Percentiles rank a stretch among this genome's conserved stretches.
These are phyloP conservation scores for Stichodactyla helianthus DNA, from an alignment of 64 coral and sea anemone species.

Conservation along the genomic window DNA sequence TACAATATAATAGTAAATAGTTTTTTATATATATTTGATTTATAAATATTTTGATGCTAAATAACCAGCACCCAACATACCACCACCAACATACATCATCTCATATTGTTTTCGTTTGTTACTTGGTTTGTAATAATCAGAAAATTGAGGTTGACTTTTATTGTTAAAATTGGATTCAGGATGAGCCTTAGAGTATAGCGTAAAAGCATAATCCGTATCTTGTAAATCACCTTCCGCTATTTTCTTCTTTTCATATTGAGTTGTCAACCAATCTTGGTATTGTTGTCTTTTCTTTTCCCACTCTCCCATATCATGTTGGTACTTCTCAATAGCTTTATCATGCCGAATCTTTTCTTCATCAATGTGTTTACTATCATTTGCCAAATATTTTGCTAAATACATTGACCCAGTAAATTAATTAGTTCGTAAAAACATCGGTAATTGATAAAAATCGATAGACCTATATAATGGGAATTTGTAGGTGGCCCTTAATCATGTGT, in stretches of 20 bases:
- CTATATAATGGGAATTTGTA: too few species aligned
- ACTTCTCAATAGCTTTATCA: not conserved
- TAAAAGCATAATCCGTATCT: not conserved
- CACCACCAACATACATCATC: not conserved
- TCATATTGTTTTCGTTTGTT: not conserved
- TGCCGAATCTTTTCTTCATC: not conserved
- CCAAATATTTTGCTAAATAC: too few species aligned
- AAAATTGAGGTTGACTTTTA: not conserved
- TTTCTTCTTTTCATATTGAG: not conserved
- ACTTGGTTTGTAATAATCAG: slow-evolving; percentile 17
- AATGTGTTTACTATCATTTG: too few species aligned
- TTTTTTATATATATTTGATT: slow-evolving; percentile 12
- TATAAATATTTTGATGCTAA: not conserved
- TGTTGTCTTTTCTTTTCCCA: not conserved
- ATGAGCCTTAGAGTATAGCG: not conserved
- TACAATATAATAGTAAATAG: slow-evolving; percentile 9
- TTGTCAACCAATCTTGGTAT: not conserved
- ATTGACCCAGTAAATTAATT: too few species aligned
- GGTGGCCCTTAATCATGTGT: too few species aligned
- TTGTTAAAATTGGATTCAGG: not conserved
- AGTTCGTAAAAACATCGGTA: too few species aligned
- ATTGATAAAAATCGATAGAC: too few species aligned
- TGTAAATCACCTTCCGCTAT: not conserved
- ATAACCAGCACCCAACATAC: not conserved
- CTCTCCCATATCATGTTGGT: not conserved